Base-by-base conservation (phyloP, 2,797 vertebrate genomes). In the Mus spretus region DNA sequence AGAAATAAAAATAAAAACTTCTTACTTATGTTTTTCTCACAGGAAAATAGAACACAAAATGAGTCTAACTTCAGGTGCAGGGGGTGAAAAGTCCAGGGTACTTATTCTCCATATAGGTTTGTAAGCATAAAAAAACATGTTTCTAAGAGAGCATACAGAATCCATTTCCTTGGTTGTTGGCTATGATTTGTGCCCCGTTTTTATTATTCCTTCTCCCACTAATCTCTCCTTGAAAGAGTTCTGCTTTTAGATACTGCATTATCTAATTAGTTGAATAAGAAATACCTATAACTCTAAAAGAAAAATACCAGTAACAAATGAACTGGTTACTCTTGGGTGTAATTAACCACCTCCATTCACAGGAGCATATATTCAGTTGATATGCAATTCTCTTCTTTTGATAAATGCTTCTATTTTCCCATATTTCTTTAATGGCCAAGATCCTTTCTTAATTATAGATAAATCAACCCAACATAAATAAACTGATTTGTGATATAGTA, bases 111-210 rank as follows among this genome's bases (percentile, higher is more conserved):
- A 61, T 55, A 57, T 75, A 72, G 44, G 19, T 88, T 92, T 63
- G 53, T 63, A 77, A 95, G 31, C 90, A 80, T 57, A 11, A 53
- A n/a, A 40, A n/a, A 91, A 47, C 67, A 44, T 44, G n/a, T 90
- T 94, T 90, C 59, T 34, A 57, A 80, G 44, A 78, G 85, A 85
- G 78, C 50, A 96, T 15, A 90, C 13, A 95, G 72, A 77, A 91
- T 89, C 47, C 40, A 80, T 47, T 65, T 37, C 47, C 83, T 94
- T 79, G 44, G 75, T 81, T 84, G 72, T 89, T 82, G 19, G 40
- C n/a, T 95, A 59, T 95, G 61, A 78, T 80, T 82, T 96, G 13
- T 80, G 75, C 44, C 61, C 95, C 86, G 70, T 94, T 97, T 91
- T 86, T 90, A 97, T 87, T 78, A 84, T 77, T 34, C 63, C 24